Evolutionary conservation across 2,888 invertebrate genomes (phyloP).

Genomic region (Geotrupes spiniger): DNA sequence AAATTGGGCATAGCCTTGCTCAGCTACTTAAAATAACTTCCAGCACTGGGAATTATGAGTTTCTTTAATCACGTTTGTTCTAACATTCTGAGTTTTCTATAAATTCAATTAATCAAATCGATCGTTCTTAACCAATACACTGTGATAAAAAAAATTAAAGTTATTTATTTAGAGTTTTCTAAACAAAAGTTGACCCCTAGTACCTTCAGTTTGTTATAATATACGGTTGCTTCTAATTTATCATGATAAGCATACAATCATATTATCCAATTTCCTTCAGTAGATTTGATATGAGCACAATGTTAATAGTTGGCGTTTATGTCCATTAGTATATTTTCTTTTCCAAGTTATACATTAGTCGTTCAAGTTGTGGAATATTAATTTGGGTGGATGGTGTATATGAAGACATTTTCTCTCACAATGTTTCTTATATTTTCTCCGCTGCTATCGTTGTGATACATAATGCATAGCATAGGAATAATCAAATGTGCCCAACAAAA

Average conservation of each 20-base stretch:
- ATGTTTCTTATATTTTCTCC: constrained; percentile 60
- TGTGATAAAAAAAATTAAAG: no score
- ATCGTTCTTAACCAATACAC: constrained; percentile 58
- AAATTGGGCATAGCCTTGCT: constrained; percentile 61
- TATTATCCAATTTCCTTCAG: constrained; percentile 57
- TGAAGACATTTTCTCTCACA: constrained; percentile 62
- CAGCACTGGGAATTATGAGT: constrained; percentile 60
- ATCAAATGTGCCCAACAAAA: constrained; percentile 59
- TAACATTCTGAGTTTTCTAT: constrained; percentile 45
- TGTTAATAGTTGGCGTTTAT: constrained; percentile 61
- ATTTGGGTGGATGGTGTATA: constrained; percentile 48
- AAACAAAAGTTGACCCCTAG: constrained; percentile 56
- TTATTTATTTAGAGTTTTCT: constrained; percentile 60
- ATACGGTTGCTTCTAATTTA: constrained; percentile 61
- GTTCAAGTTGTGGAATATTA: constrained; percentile 58
- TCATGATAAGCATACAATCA: constrained; percentile 63
- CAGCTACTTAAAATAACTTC: constrained; percentile 70
- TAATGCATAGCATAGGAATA: no score
- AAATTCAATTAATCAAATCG: constrained; percentile 59
- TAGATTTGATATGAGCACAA: constrained; percentile 65
- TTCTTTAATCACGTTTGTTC: constrained; percentile 43
- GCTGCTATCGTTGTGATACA: constrained; percentile 62
- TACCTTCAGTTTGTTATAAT: constrained; percentile 52
- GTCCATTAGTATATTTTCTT: constrained; percentile 57
- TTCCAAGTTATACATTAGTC: no score